Percentiles rank a stretch among this genome's conserved stretches.
These are phyloP conservation scores for Holacanthus passer DNA, from an alignment of 2,113 vertebrate species.

Conservation along the genomic window DNA sequence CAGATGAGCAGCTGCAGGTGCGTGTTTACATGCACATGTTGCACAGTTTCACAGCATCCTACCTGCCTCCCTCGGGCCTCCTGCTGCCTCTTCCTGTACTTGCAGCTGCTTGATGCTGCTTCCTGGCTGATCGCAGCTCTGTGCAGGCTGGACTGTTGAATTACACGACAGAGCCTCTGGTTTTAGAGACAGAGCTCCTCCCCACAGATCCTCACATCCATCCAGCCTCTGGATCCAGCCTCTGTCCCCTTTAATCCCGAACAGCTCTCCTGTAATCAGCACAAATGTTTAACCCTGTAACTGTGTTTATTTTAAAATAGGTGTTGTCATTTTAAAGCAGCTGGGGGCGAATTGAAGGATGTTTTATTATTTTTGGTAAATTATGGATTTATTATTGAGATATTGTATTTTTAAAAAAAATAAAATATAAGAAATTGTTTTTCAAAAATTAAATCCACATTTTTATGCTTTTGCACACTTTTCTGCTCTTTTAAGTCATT, in stretches of 20 bases:
- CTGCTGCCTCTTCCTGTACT: conserved; percentile 56
- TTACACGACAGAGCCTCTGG: conserved; percentile 42
- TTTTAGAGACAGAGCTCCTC: conserved; percentile 71
- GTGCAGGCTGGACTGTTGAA: conserved; percentile 59
- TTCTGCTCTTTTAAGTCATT: neutral
- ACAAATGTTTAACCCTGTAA: conserved; percentile 40
- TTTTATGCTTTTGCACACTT: neutral
- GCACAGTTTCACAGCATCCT: conserved; percentile 65
- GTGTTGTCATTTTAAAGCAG: neutral
- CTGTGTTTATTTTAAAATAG: conserved; percentile 12
- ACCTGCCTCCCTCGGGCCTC: conserved; percentile 75
- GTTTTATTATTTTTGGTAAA: neutral
- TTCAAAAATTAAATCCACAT: rapidly evolving
- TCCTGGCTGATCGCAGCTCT: conserved; percentile 49
- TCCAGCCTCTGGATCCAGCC: conserved; percentile 19
- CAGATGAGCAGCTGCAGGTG: neutral
- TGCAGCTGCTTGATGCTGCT: conserved; percentile 61
- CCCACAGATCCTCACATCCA: conserved; percentile 46
- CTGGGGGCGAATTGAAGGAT: neutral
- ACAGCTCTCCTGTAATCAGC: conserved; percentile 64
- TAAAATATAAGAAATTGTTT: too few relatives aligned
- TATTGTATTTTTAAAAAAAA: too few relatives aligned
- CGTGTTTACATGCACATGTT: conserved; percentile 49
- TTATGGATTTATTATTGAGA: neutral
- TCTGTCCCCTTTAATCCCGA: conserved; percentile 63